Base-by-base conservation (phyloP, 2,113 vertebrate genomes). In the Labeo rohita region DNA sequence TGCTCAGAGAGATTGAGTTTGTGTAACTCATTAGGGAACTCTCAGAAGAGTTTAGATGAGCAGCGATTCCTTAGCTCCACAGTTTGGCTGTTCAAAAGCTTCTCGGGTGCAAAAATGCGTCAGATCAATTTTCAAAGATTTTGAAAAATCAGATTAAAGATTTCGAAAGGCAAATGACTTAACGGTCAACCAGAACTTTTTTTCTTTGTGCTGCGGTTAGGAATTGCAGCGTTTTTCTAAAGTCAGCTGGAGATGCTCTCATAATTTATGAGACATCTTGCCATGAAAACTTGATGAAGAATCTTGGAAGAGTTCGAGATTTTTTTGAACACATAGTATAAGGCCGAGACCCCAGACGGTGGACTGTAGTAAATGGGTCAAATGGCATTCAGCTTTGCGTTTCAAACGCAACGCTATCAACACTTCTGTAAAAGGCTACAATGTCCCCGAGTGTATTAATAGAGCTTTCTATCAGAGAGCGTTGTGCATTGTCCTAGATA, bases 251-350 rank as follows among this genome's bases (percentile, higher is more conserved):
- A 93, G 86, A 83, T 90, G 83, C 66, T 80, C 91, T 92, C 92
- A 95, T 94, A 90, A 94, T 94, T 95, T 91, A 93, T 93, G 81
- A 93, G 91, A 93, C 90, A 92, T 91, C 91, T 93, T 84, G 18
- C 61, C 89, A 94, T 94, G 85, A 94, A 95, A 94, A 89, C 89
- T 94, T 93, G 80, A 94, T 94, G 92, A 93, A 89, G 90, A 91
- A 92, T 92, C 91, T 93, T 93, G 91, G 92, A 93, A 92, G 89
- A 90, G 92, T 92, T 90, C 88, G 87, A 90, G 61, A 91, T 90
- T 89, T 82, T 80, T 88, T 85, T 77, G 87, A 10, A 84, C 36
- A 88, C 86, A 88, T 90, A 83, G n/a, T 87, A 47, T 56, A 78
- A 52, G 92, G 89, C 91, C 91, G 65, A 85, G 88, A 92, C 89